phyloP scores from a whole-genome alignment of 2,888 invertebrate species.

The Pachliopta kotzebuea region DNA sequence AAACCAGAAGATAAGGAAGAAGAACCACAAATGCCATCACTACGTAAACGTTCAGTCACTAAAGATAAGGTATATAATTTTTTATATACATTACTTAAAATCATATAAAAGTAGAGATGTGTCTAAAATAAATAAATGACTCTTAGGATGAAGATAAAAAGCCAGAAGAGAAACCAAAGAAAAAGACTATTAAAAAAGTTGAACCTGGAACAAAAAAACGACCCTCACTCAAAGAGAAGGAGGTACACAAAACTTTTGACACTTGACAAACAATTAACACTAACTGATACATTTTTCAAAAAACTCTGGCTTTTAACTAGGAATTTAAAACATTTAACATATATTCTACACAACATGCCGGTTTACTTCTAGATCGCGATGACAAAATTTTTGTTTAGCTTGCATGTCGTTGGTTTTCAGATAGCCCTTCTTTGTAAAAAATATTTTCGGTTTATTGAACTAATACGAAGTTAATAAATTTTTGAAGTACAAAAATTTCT shows the following conservation, averaged over 20 bases:
- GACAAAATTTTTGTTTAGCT: background rate
- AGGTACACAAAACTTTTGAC: slow-evolving; percentile 49
- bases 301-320: background rate
- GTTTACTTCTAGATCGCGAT: background rate
- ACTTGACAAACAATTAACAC: slow-evolving; percentile 38
- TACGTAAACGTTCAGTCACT: slow-evolving; percentile 65
- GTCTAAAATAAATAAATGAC: slow-evolving; percentile 24
- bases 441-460: background rate
- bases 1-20: slow-evolving; percentile 70
- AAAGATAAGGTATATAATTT: slow-evolving; percentile 65
- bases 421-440: background rate
- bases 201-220: slow-evolving; percentile 68
- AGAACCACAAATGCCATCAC: slow-evolving; percentile 65
- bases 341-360: background rate
- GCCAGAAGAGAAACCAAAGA: slow-evolving; percentile 71
- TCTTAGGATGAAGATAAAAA: slow-evolving; percentile 69
- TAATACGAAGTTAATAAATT: background rate
- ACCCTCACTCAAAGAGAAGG: slow-evolving; percentile 69
- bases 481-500: background rate
- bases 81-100: slow-evolving; percentile 7
- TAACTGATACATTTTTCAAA: slow-evolving; percentile 37
- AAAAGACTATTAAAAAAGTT: slow-evolving; percentile 63
- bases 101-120: background rate
- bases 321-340: background rate
- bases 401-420: background rate